A percentile compares a stretch with the other conserved stretches of the same genome.
These are phyloP conservation scores for Cepaea nemoralis DNA, from an alignment of 1,140 invertebrate species.

Conservation along the genomic window DNA sequence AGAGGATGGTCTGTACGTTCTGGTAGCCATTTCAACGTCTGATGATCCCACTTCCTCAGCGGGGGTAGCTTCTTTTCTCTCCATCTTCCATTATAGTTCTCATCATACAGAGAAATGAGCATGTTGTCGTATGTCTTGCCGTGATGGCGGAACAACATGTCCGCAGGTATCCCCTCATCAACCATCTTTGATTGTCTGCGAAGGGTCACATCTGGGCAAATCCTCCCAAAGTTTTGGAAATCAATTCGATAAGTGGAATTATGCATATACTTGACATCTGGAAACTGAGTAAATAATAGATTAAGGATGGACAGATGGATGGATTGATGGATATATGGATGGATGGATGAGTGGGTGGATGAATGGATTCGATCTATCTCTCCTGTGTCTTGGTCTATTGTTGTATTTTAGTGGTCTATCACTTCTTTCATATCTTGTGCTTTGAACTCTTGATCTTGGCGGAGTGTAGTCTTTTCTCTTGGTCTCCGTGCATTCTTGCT, in stretches of 20 bases:
- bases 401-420: no score
- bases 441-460: no score
- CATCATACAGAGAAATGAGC: slow-evolving; percentile 69
- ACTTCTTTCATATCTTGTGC: no score
- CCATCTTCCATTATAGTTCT: slow-evolving; percentile 66
- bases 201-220: slow-evolving; percentile 15
- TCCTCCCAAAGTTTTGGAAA: slow-evolving; percentile 18
- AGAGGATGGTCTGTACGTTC: slow-evolving; percentile 37
- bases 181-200: slow-evolving; percentile 13
- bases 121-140: slow-evolving; percentile 64
- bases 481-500: background rate
- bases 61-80: slow-evolving; percentile 58
- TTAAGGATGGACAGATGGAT: background rate
- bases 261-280: slow-evolving; percentile 35
- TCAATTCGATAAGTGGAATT: slow-evolving; percentile 27
- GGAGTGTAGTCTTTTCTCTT: no score
- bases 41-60: slow-evolving; percentile 59
- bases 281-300: slow-evolving; percentile 9
- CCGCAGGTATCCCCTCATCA: slow-evolving; percentile 30
- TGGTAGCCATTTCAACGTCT: slow-evolving; percentile 33
- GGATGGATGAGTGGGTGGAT: no score
- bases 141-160: slow-evolving; percentile 55
- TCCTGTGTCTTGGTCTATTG: no score
- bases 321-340: no score
- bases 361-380: background rate